phyloP scores from a whole-genome alignment of 1,140 invertebrate genomes.

The Orchestia grillus region DNA sequence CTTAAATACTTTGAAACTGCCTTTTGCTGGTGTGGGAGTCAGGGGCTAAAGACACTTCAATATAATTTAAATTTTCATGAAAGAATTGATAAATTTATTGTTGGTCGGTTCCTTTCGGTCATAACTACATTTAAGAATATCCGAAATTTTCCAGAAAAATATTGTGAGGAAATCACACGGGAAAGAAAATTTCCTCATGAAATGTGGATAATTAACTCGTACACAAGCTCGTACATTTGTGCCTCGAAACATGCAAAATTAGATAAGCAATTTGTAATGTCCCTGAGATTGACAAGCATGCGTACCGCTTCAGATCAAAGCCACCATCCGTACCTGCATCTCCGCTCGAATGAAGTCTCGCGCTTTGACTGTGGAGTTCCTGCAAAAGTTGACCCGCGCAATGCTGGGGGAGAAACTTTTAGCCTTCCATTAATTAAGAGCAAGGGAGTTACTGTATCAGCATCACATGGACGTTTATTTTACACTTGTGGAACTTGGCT shows the following conservation, averaged over 20 bases:
- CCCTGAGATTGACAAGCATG: background rate
- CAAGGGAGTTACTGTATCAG: background rate
- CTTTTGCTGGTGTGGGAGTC: no score
- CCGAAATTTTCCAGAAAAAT: background rate
- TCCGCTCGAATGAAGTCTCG: background rate
- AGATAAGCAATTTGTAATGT: background rate
- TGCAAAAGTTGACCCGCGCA: background rate
- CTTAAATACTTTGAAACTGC: no score
- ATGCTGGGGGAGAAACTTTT: background rate
- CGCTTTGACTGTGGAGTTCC: background rate
- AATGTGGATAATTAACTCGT: background rate
- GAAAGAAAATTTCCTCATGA: background rate
- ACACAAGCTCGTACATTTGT: background rate
- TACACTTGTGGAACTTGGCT: background rate
- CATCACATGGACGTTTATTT: background rate
- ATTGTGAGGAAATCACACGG: background rate
- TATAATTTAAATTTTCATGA: no score
- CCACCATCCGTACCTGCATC: background rate
- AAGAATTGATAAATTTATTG: background rate
- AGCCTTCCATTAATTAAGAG: background rate
- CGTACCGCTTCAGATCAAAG: background rate
- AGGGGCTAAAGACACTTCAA: no score
- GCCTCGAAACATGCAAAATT: background rate
- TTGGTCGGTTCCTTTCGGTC: background rate
- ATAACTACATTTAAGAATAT: background rate